These are phyloP conservation scores for Heterotis niloticus DNA, from an alignment of 2,113 vertebrate species.

Conservation along the genomic window DNA sequence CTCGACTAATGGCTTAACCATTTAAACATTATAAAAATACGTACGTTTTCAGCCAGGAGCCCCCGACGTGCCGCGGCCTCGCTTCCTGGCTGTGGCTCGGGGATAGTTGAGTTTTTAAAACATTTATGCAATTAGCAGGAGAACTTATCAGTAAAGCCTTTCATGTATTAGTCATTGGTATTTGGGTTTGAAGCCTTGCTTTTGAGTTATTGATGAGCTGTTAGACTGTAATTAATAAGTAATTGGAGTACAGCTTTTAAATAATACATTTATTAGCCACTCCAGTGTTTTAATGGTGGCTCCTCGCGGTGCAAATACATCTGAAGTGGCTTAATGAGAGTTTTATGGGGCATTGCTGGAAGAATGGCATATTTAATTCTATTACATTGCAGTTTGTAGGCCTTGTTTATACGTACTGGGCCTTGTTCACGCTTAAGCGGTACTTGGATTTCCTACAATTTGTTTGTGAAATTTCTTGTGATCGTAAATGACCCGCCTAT, in stretches of 20 bases:
- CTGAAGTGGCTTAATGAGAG: constrained; percentile 68
- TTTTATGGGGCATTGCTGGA: constrained; percentile 59
- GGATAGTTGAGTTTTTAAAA: constrained; percentile 62
- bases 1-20: background rate
- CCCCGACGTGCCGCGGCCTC: background rate
- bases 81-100: constrained; percentile 2
- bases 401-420: constrained; percentile 61
- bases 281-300: constrained; percentile 70
- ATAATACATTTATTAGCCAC: constrained; percentile 73
- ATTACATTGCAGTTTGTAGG: constrained; percentile 50
- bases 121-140: constrained; percentile 71
- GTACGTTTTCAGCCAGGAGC: background rate
- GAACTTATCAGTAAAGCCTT: constrained; percentile 69
- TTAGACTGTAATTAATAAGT: constrained; percentile 73
- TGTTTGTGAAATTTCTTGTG: constrained; percentile 31
- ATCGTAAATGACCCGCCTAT: constrained; percentile 29
- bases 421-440: constrained; percentile 24
- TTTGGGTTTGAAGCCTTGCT: constrained; percentile 71
- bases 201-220: constrained; percentile 71
- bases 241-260: constrained; percentile 71
- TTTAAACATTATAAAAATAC: background rate
- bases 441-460: constrained; percentile 48
- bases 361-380: constrained; percentile 59
- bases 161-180: constrained; percentile 74
- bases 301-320: constrained; percentile 59